Evolutionary conservation across 1,140 invertebrate species (phyloP).

Genomic region (Apocrypta bakeri): DNA sequence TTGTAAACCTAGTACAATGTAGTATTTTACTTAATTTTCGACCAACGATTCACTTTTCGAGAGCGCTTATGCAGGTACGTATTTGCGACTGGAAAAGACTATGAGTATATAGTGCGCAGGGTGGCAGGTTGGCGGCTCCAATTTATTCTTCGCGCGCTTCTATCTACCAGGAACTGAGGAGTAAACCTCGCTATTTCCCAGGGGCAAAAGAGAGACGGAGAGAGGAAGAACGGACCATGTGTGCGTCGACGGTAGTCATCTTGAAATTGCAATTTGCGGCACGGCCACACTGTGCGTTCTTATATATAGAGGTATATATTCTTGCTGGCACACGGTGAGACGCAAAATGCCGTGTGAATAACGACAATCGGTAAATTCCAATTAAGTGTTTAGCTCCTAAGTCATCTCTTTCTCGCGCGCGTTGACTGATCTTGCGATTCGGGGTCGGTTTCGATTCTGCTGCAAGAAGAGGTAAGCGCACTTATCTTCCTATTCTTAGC

Average conservation of each 20-base stretch:
- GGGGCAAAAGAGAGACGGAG: neutral
- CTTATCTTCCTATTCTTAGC: too few relatives aligned
- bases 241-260: neutral
- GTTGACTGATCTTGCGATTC: too few relatives aligned
- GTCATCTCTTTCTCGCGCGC: slow-evolving; percentile 50
- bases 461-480: too few relatives aligned
- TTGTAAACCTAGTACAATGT: neutral
- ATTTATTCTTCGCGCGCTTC: neutral
- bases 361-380: slow-evolving; percentile 63
- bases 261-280: slow-evolving; percentile 8
- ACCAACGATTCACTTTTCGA: too few relatives aligned
- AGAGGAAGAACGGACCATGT: neutral
- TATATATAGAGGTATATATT: neutral
- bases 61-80: too few relatives aligned
- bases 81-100: neutral
- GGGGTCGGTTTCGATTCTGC: too few relatives aligned
- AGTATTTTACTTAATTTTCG: too few relatives aligned
- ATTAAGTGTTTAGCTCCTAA: slow-evolving; percentile 60
- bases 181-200: neutral
- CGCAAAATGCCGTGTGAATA: slow-evolving; percentile 49
- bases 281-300: neutral
- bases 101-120: neutral
- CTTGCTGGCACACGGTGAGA: too few relatives aligned
- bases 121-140: neutral
- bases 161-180: neutral